Evolutionary conservation across 2,113 vertebrate species (phyloP).

Genomic region (Heterochromis multidens): DNA sequence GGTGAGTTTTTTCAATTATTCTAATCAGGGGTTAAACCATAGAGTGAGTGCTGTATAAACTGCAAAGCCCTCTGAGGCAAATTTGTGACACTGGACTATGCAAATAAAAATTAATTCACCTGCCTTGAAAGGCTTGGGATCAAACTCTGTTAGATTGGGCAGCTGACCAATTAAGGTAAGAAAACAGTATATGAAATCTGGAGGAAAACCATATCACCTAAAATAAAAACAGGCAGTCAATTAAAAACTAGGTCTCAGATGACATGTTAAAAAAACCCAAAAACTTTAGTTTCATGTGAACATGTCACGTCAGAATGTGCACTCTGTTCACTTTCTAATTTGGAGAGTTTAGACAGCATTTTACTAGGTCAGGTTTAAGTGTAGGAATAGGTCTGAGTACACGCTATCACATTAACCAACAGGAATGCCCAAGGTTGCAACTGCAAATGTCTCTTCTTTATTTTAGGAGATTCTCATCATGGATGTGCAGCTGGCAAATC

Average conservation of each 20-base stretch:
- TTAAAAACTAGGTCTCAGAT: neutral
- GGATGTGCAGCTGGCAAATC: neutral
- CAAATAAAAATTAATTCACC: neutral
- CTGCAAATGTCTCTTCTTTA: neutral
- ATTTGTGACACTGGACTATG: neutral
- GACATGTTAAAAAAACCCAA: neutral
- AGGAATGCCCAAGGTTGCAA: neutral
- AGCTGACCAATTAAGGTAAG: neutral
- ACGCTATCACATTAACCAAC: neutral
- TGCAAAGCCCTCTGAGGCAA: neutral
- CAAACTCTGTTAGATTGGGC: neutral
- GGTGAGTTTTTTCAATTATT: neutral
- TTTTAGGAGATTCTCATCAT: neutral
- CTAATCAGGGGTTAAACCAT: neutral
- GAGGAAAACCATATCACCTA: neutral
- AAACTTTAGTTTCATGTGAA: neutral
- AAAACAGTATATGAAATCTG: neutral
- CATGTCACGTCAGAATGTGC: neutral
- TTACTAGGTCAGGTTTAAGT: neutral
- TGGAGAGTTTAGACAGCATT: neutral
- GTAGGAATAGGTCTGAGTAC: neutral
- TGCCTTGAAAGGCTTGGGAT: neutral
- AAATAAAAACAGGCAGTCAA: neutral
- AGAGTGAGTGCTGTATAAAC: neutral
- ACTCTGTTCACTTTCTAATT: neutral